These are phyloP conservation scores for Phyto melanocephala DNA, from an alignment of 2,888 invertebrate genomes.

Conservation along the genomic window DNA sequence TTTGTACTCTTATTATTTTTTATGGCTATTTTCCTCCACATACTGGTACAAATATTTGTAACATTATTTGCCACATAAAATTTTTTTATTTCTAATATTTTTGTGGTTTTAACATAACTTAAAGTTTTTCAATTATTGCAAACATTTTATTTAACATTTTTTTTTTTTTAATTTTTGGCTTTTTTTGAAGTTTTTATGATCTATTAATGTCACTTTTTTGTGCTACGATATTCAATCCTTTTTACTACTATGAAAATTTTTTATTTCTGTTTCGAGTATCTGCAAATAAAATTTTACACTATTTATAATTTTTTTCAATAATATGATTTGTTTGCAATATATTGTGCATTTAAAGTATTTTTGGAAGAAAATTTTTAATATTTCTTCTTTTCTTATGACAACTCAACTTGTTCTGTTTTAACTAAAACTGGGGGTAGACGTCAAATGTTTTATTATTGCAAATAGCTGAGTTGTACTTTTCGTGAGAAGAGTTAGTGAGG, in stretches of 20 bases:
- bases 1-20: background rate
- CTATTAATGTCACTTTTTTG: conserved; percentile 15
- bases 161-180: background rate
- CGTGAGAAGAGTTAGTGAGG: conserved; percentile 6
- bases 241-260: background rate
- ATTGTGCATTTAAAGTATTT: background rate
- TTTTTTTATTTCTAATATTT: conserved; percentile 5
- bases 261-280: background rate
- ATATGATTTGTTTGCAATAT: background rate
- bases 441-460: conserved; percentile 31
- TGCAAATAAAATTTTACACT: background rate
- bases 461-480: conserved; percentile 13
- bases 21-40: background rate
- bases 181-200: background rate
- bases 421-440: conserved; percentile 32
- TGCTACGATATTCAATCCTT: background rate
- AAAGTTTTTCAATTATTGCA: background rate
- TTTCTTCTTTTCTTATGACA: conserved; percentile 40
- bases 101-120: background rate
- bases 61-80: background rate
- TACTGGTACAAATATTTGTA: background rate
- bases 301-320: background rate
- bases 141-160: conserved; percentile 12
- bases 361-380: background rate
- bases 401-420: conserved; percentile 59